Evolutionary conservation across 1,140 invertebrate genomes (phyloP), one percentile per base, ranked within the genome.

Genomic region (Drosophila burlai): DNA sequence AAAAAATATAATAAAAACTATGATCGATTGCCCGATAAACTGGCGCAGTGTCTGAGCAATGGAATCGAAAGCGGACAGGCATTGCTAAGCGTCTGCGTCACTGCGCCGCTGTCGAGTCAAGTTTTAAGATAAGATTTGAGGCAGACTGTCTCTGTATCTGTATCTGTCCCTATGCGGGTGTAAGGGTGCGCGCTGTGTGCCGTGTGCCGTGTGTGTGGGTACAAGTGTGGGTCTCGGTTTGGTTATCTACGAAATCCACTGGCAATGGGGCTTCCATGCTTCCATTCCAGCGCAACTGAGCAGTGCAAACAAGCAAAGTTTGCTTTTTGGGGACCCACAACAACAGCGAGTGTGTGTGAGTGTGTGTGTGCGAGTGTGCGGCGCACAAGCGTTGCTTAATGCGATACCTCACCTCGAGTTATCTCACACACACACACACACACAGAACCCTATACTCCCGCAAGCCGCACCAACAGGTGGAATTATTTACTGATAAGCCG

Each of bases 401-500:
- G 71, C 83, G 76, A 80, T 77, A 82, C 80, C 80, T 76, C 62
- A 65, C 80, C 82, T 77, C 62, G 59, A 82, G 54, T 86, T 86
- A 86, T 86, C 83, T 79, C 24, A 58, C 60, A 61, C 38, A 77
- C 46, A 65, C 45, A 66, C 52, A 62, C 29, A 66, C 49, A 67
- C 21, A 43, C 47, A 29, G 49, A 58, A 6, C 15, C 16, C 46
- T 5, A 31, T 50, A 67, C 31, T 45, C 26, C 58, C 42, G 42
- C 74, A 66, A 58, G 60, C 71, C 59, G 46, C 46, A 29, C 80
- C 80, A 87, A 87, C 84, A 89, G 84, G 85, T 89, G 84, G 81
- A 89, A 89, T 89, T 89, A 89, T 89, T 89, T 89, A 89, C 84
- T 89, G 84, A 89, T 89, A 89, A 89, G 84, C 84, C 85, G 69